A percentile compares a stretch with the other conserved stretches of the same genome.
phyloP scores from a whole-genome alignment of 2,797 vertebrate species.

The Poeciliopsis paucimaculata region DNA sequence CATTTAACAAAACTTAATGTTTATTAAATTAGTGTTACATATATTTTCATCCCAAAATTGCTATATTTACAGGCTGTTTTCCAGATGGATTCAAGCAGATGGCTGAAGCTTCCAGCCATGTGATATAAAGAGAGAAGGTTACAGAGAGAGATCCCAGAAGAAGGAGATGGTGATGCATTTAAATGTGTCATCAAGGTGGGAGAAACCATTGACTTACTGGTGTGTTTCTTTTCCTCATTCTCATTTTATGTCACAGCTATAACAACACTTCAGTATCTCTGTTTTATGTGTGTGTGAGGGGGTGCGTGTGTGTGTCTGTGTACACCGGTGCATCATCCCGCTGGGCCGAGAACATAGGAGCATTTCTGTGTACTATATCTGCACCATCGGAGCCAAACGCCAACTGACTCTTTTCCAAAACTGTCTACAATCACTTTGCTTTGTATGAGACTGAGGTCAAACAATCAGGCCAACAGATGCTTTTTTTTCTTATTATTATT shows the following conservation, averaged over 20 bases:
- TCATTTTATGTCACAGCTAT: slow-evolving; percentile 24
- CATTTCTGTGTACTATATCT: slow-evolving; percentile 7
- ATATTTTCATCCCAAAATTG: slow-evolving; percentile 15
- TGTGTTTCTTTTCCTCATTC: slow-evolving; percentile 22
- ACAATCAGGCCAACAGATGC: slow-evolving; percentile 4
- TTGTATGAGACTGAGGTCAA: slow-evolving; percentile 37
- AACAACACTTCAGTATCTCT: slow-evolving; percentile 10
- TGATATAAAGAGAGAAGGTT: slow-evolving; percentile 29
- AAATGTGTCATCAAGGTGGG: slow-evolving; percentile 24
- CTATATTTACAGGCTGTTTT: slow-evolving; percentile 21
- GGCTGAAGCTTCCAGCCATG: slow-evolving; percentile 38
- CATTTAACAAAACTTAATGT: background rate
- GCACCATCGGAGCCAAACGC: slow-evolving; percentile 33
- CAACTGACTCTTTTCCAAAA: slow-evolving; percentile 29
- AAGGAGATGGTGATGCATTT: slow-evolving; percentile 32
- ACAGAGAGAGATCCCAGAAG: slow-evolving; percentile 16
- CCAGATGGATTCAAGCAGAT: slow-evolving; percentile 61
- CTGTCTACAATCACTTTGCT: slow-evolving; percentile 41
- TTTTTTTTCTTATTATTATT: background rate
- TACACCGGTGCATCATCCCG: slow-evolving; percentile 30
- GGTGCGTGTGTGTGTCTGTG: background rate
- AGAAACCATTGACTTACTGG: slow-evolving; percentile 12
- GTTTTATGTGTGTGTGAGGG: background rate
- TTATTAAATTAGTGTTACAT: background rate
- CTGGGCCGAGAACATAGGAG: slow-evolving; percentile 32